These are phyloP conservation scores for Percopsis omiscomaycus DNA, from an alignment of 2,797 vertebrate species.

Conservation along the genomic window DNA sequence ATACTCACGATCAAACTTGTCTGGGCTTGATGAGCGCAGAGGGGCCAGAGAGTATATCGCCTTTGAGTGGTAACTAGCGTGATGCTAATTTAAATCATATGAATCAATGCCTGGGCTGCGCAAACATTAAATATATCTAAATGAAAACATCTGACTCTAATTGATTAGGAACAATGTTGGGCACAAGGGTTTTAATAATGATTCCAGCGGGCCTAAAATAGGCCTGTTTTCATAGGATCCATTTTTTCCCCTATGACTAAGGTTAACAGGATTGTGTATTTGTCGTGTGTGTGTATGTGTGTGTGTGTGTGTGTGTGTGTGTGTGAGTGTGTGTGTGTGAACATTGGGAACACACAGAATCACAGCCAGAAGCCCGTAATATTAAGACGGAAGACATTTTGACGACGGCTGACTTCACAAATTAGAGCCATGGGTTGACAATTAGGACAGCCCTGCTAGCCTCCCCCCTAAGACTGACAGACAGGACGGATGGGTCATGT, in stretches of 20 bases:
- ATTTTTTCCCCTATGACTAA: conserved; percentile 53
- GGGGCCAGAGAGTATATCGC: conserved; percentile 69
- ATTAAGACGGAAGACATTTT: conserved; percentile 2
- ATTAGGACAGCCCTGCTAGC: conserved; percentile 17
- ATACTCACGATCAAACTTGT: conserved; percentile 64
- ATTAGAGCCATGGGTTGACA: conserved; percentile 16
- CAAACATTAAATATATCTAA: conserved; percentile 73
- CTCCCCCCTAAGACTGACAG: background rate
- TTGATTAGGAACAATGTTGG: conserved; percentile 76
- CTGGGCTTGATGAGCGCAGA: conserved; percentile 59
- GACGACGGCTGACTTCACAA: conserved; percentile 14
- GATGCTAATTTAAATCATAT: conserved; percentile 83
- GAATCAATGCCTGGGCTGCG: conserved; percentile 72
- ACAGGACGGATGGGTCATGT: conserved; percentile 22
- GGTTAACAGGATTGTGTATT: conserved; percentile 45
- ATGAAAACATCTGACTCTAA: conserved; percentile 83
- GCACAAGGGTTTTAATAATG: conserved; percentile 61
- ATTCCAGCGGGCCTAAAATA: conserved; percentile 70
- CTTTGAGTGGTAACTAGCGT: conserved; percentile 75
- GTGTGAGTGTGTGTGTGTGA: conserved; percentile 26
- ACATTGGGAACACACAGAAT: conserved; percentile 10
- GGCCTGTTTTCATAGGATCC: conserved; percentile 65
- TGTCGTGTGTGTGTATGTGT: conserved; percentile 8
- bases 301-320: conserved; percentile 15
- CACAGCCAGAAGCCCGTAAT: background rate